Evolutionary conservation across 1,140 invertebrate species (phyloP).

Genomic region (Trypoxylus dichotomus): DNA sequence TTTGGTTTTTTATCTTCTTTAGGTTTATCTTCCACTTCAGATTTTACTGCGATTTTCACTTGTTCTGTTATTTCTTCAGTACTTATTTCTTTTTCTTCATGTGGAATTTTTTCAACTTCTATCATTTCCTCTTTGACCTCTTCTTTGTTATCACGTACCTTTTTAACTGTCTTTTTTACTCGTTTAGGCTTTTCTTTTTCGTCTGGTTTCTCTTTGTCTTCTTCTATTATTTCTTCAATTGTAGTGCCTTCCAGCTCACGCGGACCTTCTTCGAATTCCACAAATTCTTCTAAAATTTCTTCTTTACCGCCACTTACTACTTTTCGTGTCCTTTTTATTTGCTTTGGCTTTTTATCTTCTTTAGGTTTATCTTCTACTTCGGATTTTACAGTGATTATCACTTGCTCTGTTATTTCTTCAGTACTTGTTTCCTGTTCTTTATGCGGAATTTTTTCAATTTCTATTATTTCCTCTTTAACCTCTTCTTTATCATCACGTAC

Average conservation of each 20-base stretch:
- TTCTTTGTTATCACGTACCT: slow-evolving; percentile 33
- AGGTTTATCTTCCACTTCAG: slow-evolving; percentile 27
- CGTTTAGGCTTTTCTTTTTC: slow-evolving; percentile 33
- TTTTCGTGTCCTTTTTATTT: slow-evolving; percentile 14
- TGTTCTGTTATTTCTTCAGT: slow-evolving; percentile 38
- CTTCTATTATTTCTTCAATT: slow-evolving; percentile 49
- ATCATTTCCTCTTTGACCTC: slow-evolving; percentile 38
- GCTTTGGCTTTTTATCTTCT: neutral
- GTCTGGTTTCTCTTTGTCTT: slow-evolving; percentile 53
- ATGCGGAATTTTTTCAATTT: slow-evolving; percentile 33
- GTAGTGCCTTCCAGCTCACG: slow-evolving; percentile 30
- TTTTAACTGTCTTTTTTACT: neutral
- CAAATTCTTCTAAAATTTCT: slow-evolving; percentile 43
- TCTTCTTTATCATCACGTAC: slow-evolving; percentile 39
- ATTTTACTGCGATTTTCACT: slow-evolving; percentile 29
- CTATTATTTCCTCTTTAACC: slow-evolving; percentile 46
- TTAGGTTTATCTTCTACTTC: neutral
- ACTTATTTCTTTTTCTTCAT: slow-evolving; percentile 33
- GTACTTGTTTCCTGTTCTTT: slow-evolving; percentile 27
- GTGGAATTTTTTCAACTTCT: slow-evolving; percentile 1
- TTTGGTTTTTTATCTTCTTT: slow-evolving; percentile 38
- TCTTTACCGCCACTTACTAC: slow-evolving; percentile 29
- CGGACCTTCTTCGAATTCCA: neutral
- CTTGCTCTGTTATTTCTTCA: slow-evolving; percentile 44
- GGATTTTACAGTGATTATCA: no score